phyloP scores from a whole-genome alignment of 2,888 invertebrate species.

The Ichneumoninae sp. region DNA sequence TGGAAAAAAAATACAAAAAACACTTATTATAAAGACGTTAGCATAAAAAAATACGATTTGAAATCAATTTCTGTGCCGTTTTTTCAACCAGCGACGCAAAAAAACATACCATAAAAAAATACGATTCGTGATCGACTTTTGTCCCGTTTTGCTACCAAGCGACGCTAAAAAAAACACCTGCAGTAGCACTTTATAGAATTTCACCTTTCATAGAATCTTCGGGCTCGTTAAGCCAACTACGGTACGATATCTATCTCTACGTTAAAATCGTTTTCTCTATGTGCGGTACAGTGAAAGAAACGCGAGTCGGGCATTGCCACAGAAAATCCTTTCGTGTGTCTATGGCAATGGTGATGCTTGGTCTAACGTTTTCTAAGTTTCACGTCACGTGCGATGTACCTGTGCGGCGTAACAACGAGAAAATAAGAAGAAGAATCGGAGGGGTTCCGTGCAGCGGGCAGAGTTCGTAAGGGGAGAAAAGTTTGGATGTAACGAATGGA shows the following conservation, averaged over 20 bases:
- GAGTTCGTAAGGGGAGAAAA: conserved; percentile 26
- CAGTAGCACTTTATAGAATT: not conserved
- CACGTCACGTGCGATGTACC: conserved; percentile 73
- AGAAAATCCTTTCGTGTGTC: conserved; percentile 35
- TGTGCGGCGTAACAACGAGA: conserved; percentile 56
- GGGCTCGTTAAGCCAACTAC: not conserved
- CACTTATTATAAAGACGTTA: not conserved
- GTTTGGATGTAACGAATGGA: conserved; percentile 47
- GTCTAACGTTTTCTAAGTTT: conserved; percentile 69
- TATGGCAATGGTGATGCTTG: not conserved
- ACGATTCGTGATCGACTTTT: not conserved
- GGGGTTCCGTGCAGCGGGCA: not conserved
- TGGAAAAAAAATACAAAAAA: not conserved
- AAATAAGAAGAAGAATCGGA: conserved; percentile 36
- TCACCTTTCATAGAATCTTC: not conserved
- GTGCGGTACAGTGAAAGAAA: conserved; percentile 24
- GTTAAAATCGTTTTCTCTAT: not conserved
- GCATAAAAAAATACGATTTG: not conserved
- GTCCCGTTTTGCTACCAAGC: not conserved
- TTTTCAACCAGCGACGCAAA: not conserved
- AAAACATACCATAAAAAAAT: not conserved
- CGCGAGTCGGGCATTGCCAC: conserved; percentile 7
- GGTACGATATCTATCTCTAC: not conserved
- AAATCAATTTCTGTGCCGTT: not conserved
- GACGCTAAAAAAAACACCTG: not conserved